These are phyloP conservation scores for Centroberyx gerrardi DNA, from an alignment of 2,797 vertebrate genomes.

Conservation along the genomic window DNA sequence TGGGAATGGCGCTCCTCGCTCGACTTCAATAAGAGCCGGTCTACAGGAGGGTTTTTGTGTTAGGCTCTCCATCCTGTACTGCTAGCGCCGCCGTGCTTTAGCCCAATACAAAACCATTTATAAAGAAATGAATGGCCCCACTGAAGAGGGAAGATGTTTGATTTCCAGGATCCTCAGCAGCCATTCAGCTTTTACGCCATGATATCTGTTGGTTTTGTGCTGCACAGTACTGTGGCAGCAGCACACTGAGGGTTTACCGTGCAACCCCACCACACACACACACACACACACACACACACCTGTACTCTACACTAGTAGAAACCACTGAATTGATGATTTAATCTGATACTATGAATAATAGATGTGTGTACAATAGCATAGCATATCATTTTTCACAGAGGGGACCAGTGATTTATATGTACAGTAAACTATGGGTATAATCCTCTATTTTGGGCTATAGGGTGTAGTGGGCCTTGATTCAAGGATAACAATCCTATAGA, in stretches of 20 bases:
- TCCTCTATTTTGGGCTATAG: background rate
- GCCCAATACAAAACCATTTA: background rate
- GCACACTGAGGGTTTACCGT: background rate
- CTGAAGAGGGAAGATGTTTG: background rate
- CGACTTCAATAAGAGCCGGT: too few species aligned
- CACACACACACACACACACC: background rate
- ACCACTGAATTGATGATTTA: background rate
- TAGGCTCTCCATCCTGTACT: background rate
- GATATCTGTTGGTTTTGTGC: background rate
- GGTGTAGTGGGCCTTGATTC: background rate
- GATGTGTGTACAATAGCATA: background rate
- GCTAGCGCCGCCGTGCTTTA: background rate
- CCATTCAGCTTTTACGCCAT: background rate
- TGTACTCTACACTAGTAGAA: background rate
- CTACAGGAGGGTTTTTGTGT: background rate
- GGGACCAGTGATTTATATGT: background rate
- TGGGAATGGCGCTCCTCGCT: too few species aligned
- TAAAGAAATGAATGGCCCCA: slow-evolving; percentile 5
- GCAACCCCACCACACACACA: too few species aligned
- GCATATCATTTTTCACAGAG: background rate
- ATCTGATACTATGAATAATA: background rate
- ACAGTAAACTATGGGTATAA: background rate
- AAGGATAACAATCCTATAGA: background rate
- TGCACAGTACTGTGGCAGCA: background rate
- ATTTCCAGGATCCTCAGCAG: slow-evolving; percentile 2